Conservation (phyloP, 2,888 invertebrate species). For the Tachina fera region DNA sequence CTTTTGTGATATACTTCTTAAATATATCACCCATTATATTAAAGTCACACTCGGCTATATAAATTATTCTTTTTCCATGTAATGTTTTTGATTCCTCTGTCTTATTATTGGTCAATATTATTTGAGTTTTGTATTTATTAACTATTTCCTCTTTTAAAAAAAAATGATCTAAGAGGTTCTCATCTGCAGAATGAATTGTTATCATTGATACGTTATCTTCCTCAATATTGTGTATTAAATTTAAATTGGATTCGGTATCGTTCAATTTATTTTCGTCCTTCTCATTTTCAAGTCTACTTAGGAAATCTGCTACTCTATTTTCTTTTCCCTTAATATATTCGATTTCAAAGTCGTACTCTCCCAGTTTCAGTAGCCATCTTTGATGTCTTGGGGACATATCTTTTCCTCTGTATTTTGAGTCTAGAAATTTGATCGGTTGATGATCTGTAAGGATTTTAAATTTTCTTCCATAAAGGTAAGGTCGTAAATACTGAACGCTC, state of each 20-base stretch:
- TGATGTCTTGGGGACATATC: not conserved
- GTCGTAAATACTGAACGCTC: no score
- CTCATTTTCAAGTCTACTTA: not conserved
- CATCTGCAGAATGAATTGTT: not conserved
- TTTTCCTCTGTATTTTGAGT: not conserved
- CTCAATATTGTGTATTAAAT: not conserved
- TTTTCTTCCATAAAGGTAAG: no score
- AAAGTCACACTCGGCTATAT: not conserved
- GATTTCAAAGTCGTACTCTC: conserved; percentile 5
- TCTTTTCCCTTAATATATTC: not conserved
- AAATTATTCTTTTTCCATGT: not conserved
- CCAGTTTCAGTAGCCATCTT: not conserved
- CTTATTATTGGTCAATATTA: not conserved
- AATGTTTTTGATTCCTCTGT: not conserved
- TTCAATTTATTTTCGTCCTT: no score
- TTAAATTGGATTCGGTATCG: no score
- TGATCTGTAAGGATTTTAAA: no score
- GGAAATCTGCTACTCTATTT: not conserved
- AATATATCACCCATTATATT: not conserved
- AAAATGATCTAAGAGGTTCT: not conserved
- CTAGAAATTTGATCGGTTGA: no score
- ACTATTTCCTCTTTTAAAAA: not conserved
- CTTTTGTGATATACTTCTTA: conserved; percentile 6
- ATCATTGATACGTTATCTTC: not conserved
- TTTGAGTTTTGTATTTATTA: conserved; percentile 5